phyloP scores from a whole-genome alignment of 2,113 vertebrate species.

The Furnarius figulus region DNA sequence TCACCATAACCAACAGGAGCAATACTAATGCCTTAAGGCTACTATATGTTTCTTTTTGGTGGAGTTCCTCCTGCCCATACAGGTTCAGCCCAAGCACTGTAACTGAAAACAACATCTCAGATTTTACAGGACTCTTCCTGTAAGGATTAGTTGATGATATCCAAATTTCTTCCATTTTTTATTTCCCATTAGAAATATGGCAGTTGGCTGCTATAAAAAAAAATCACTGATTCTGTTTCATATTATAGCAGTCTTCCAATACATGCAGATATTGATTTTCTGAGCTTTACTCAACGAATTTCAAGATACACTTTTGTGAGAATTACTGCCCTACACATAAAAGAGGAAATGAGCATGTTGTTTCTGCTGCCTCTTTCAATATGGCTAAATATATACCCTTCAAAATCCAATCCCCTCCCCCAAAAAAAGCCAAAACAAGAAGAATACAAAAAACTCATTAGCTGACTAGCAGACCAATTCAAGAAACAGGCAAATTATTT shows the following conservation, averaged over 20 bases:
- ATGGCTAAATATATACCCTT: not conserved
- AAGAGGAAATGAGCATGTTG: not conserved
- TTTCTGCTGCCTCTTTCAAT: not conserved
- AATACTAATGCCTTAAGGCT: not conserved
- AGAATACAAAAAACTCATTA: not conserved
- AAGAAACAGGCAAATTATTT: constrained; percentile 23
- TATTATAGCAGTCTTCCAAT: not conserved
- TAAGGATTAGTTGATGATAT: not conserved
- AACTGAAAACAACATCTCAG: not conserved
- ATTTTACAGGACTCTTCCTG: not conserved
- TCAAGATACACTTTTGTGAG: not conserved
- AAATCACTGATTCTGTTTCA: not conserved
- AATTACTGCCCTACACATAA: not conserved
- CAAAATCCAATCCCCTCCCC: not conserved
- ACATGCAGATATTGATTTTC: not conserved
- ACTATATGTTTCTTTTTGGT: not conserved
- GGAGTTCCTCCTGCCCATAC: not conserved
- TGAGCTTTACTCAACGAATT: not conserved
- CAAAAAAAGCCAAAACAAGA: not conserved
- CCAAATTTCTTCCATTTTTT: not conserved
- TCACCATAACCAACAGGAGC: not conserved
- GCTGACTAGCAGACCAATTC: not conserved
- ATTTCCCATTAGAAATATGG: not conserved
- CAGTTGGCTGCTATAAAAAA: not conserved
- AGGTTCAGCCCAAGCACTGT: not conserved